These are phyloP conservation scores for Platichthys stellatus DNA, from an alignment of 2,113 vertebrate species.

Conservation along the genomic window DNA sequence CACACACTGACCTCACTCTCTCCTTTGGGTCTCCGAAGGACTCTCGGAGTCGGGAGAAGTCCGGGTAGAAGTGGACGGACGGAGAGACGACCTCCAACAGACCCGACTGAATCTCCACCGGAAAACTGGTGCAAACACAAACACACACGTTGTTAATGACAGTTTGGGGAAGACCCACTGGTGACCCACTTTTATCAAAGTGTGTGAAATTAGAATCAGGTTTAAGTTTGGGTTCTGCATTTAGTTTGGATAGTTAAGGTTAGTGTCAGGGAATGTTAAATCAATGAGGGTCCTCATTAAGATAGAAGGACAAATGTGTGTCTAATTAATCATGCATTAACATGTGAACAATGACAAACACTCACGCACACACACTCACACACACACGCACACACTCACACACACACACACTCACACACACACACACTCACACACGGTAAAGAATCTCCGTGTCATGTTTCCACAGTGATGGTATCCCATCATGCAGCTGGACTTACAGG, in stretches of 20 bases:
- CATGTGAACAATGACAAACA: constrained; percentile 1
- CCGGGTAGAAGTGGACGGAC: constrained; percentile 93
- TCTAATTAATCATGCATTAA: constrained; percentile 16
- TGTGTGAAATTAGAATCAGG: too few species aligned
- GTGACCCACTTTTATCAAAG: too few species aligned
- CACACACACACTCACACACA: background rate
- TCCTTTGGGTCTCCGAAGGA: constrained; percentile 96
- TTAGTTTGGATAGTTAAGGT: too few species aligned
- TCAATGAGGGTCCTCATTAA: too few species aligned
- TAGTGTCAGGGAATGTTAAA: too few species aligned
- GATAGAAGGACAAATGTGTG: background rate
- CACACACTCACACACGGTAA: constrained; percentile 3
- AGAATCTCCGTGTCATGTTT: background rate
- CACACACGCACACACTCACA: constrained; percentile 23
- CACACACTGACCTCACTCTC: constrained; percentile 87
- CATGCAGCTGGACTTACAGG: constrained; percentile 75
- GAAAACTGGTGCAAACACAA: constrained; percentile 82
- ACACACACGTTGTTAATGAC: background rate
- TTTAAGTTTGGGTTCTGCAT: too few species aligned
- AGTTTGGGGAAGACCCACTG: too few species aligned
- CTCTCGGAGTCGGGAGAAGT: constrained; percentile 92
- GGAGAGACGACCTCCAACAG: constrained; percentile 95
- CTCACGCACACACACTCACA: background rate
- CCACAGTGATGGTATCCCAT: constrained; percentile 39
- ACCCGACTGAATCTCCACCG: constrained; percentile 91